These are phyloP conservation scores for Phenacoccus solenopsis DNA, from an alignment of 1,140 invertebrate species.

Conservation along the genomic window DNA sequence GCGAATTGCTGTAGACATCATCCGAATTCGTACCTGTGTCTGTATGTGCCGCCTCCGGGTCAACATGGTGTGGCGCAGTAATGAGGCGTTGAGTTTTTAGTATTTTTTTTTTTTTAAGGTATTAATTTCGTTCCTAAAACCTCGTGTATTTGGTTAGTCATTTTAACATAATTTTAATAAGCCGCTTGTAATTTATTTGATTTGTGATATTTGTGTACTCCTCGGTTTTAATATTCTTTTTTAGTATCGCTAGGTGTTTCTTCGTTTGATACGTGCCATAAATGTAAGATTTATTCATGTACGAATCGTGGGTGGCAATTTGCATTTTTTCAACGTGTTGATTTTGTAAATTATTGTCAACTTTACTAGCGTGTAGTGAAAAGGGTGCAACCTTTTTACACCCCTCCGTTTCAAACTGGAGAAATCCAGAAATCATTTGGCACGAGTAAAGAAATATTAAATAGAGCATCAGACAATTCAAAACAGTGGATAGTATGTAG, in stretches of 20 bases:
- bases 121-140: background rate
- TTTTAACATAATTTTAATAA: background rate
- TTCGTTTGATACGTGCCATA: too few relatives aligned
- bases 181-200: background rate
- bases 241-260: too few relatives aligned
- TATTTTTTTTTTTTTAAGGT: too few relatives aligned
- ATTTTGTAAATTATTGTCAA: background rate
- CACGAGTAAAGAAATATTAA: too few relatives aligned
- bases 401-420: too few relatives aligned
- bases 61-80: background rate
- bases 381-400: too few relatives aligned
- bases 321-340: background rate
- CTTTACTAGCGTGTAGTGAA: background rate
- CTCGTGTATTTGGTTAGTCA: background rate
- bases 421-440: too few relatives aligned
- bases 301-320: background rate
- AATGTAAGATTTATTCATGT: background rate
- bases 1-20: slow-evolving; percentile 2
- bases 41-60: background rate
- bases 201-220: background rate
- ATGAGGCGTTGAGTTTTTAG: background rate
- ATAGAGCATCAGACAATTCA: too few relatives aligned
- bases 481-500: too few relatives aligned
- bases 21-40: slow-evolving; percentile 9
- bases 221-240: too few relatives aligned